Evolutionary conservation across 2,113 vertebrate genomes (phyloP), one percentile per base, ranked within the genome.

Genomic region (Aptenodytes forsteri): DNA sequence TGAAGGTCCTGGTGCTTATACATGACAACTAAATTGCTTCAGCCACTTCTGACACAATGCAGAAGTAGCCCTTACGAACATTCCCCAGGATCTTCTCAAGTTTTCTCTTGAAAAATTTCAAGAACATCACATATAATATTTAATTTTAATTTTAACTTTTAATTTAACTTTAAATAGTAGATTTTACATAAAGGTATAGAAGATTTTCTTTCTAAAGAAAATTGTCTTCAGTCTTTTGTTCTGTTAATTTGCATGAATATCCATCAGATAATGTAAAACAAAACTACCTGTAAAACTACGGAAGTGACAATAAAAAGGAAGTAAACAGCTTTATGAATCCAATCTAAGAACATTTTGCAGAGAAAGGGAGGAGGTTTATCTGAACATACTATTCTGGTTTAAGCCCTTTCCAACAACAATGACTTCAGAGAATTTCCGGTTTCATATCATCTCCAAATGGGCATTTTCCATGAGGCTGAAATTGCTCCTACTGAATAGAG

Each of bases 1-100:
- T 26, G 12, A 67, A 64, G 1, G 5, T 78, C 17, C 16, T 46
- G 34, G 15, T n/a, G 16, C 15, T 91, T 49, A 11, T 30, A 65
- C 13, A 78, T 23, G 27, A 56, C 50, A 79, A 54, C 13, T n/a
- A 61, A 76, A 65, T n/a, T 55, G 3, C 40, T 76, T 75, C 29
- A 71, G 16, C 9, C 23, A 38, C 42, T 62, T 67, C 32, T 50
- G 71, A 69, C 12, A n/a, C 27, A 54, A 9, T 5, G 2, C 7
- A 77, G 44, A 85, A 77, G 25, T 27, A 62, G 4, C 14, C 15
- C 9, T 61, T 54, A 72, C 2, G 13, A 59, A 44, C 7, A 23
- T 50, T 82, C 13, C 12, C 9, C 25, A 38, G 15, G 17, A 81
- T 59, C 0, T 0, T 58, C 40, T 62, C 20, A 40, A 52, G 9